Evolutionary conservation across 1,140 invertebrate genomes (phyloP).

Genomic region (Phymastichus coffea): DNA sequence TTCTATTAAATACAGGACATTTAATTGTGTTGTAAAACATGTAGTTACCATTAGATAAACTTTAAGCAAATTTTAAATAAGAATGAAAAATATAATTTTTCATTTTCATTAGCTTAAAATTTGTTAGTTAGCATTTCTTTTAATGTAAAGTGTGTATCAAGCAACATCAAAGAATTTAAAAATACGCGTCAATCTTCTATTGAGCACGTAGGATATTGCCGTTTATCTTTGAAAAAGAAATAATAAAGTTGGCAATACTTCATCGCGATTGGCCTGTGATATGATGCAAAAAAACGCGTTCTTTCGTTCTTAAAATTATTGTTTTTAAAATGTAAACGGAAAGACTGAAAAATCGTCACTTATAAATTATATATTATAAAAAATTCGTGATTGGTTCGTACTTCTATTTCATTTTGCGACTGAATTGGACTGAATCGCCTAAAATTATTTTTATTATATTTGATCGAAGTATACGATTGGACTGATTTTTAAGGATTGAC

Average conservation of each 20-base stretch:
- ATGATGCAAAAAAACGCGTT: constrained; percentile 40
- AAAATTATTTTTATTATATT: constrained; percentile 40
- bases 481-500: constrained; percentile 57
- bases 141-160: no score
- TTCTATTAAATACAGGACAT: constrained; percentile 11
- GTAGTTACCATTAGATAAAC: no score
- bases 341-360: constrained; percentile 31
- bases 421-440: constrained; percentile 54
- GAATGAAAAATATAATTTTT: no score
- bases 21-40: not conserved
- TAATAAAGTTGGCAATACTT: constrained; percentile 29
- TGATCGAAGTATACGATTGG: constrained; percentile 51
- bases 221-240: no score
- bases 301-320: constrained; percentile 39
- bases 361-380: constrained; percentile 26
- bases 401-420: constrained; percentile 40
- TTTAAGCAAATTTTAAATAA: no score
- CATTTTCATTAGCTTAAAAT: no score
- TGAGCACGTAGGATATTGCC: no score
- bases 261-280: constrained; percentile 43
- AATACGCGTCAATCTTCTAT: constrained; percentile 15
- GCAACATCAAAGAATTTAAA: no score
- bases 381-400: constrained; percentile 27
- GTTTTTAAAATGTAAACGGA: constrained; percentile 36
- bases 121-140: no score